Evolutionary conservation across 2,888 invertebrate genomes (phyloP).

Genomic region (Netelia virgata): DNA sequence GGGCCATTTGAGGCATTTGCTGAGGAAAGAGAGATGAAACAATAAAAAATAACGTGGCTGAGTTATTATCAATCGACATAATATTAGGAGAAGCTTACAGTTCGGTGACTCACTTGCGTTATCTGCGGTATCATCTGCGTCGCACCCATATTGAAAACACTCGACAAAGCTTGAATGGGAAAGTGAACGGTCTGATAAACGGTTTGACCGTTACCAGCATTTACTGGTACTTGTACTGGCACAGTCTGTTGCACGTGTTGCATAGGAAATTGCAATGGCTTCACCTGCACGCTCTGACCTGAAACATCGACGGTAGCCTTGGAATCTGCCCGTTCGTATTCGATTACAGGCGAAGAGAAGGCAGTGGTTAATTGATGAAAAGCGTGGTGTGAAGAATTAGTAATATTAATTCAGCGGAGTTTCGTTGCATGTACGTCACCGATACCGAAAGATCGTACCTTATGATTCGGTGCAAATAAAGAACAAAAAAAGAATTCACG

Average conservation of each 20-base stretch:
- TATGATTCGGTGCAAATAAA: background rate
- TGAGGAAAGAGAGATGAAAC: constrained; percentile 81
- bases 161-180: constrained; percentile 92
- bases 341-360: constrained; percentile 66
- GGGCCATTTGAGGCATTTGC: constrained; percentile 90
- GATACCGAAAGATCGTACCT: background rate
- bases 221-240: constrained; percentile 96
- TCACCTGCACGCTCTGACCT: constrained; percentile 91
- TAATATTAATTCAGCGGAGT: background rate
- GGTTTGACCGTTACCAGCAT: constrained; percentile 94
- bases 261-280: constrained; percentile 90
- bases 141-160: constrained; percentile 88
- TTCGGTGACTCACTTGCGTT: constrained; percentile 87
- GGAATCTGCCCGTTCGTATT: constrained; percentile 75
- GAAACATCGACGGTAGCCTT: constrained; percentile 79
- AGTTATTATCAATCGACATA: background rate
- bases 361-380: constrained; percentile 70
- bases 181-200: constrained; percentile 98
- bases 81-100: background rate
- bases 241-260: constrained; percentile 90
- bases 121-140: constrained; percentile 94
- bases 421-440: background rate
- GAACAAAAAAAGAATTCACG: background rate
- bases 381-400: constrained; percentile 55
- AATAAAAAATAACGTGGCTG: constrained; percentile 11